Evolutionary conservation across 2,888 invertebrate genomes (phyloP), one percentile per base, ranked within the genome.

Genomic region (Agrochola lota): DNA sequence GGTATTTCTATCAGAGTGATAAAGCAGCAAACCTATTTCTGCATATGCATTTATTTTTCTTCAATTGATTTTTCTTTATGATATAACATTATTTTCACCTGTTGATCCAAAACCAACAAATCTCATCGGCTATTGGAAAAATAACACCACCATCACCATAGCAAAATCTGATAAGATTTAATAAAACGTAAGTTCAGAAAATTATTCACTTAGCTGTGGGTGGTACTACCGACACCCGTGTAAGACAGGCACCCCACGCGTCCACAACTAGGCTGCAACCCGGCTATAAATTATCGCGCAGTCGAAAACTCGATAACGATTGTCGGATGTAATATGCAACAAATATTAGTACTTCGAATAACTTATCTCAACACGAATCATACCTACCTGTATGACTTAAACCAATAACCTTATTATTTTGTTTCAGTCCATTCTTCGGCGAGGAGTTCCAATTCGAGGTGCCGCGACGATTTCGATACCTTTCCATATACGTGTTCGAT

Each of bases 381-480:
- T 70, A 75, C 73, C 68, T 77, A 57, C 59, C n/a, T 46, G 26
- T 52, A 52, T 69, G 30, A 30, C 4, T 52, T 52, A 43, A 68
- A 69, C 23, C 11, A 23, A 55, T 79, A 17, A 74, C 43, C 43
- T 15, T n/a, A 23, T 70, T 76, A 26, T 55, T 83, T 94, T 90
- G 90, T 98, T 97, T 88, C 95, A 98, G 98, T 94, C 99, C 99
- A 87, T 99, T 99, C 95, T 99, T 99, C 94, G 99, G 98, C 83
- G 99, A 99, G 94, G 99, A 99, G 95, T 99, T 99, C 96, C 98
- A 98, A 94, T 99, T 99, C 93, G 99, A 99, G 95, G 98, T 99
- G 87, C 99, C 99, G 71, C 97, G 99, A 90, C 97, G 98, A 94
- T 99, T 99, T 96, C 98, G 99, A 89, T 98, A 98, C 95, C 97